Evolutionary conservation across 2,888 invertebrate species (phyloP).

Genomic region (Drosophila anomelani): DNA sequence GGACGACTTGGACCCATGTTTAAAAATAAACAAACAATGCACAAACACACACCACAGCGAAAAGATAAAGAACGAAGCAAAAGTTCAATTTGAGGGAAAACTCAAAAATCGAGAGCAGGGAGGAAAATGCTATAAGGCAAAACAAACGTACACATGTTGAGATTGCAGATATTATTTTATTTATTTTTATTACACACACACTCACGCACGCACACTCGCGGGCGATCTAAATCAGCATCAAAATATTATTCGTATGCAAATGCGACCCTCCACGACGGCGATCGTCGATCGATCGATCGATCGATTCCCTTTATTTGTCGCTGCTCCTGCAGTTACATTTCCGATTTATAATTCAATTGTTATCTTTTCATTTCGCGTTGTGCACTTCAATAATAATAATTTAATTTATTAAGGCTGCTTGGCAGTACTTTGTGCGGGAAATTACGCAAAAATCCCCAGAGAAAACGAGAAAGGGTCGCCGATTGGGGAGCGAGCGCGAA

Average conservation of each 20-base stretch:
- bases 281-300: conserved; percentile 17
- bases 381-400: conserved; percentile 28
- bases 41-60: conserved; percentile 27
- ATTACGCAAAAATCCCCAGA: conserved; percentile 42
- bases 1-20: conserved; percentile 58
- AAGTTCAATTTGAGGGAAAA: conserved; percentile 38
- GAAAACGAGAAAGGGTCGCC: conserved; percentile 13
- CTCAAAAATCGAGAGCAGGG: conserved; percentile 34
- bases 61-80: conserved; percentile 35
- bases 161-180: conserved; percentile 76
- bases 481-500: conserved; percentile 21
- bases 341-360: conserved; percentile 32
- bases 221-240: conserved; percentile 61
- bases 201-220: conserved; percentile 30
- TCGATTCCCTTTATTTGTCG: conserved; percentile 6
- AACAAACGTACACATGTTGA: conserved; percentile 70
- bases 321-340: conserved; percentile 33
- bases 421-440: conserved; percentile 31
- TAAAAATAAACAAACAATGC: conserved; percentile 75
- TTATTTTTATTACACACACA: conserved; percentile 66
- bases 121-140: conserved; percentile 3
- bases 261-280: conserved; percentile 48
- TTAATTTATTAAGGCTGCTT: conserved; percentile 21
- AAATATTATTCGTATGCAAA: conserved; percentile 60
- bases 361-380: conserved; percentile 19